Evolutionary conservation across 2,113 vertebrate species (phyloP).

Genomic region (Tychaedon coryphoeus): DNA sequence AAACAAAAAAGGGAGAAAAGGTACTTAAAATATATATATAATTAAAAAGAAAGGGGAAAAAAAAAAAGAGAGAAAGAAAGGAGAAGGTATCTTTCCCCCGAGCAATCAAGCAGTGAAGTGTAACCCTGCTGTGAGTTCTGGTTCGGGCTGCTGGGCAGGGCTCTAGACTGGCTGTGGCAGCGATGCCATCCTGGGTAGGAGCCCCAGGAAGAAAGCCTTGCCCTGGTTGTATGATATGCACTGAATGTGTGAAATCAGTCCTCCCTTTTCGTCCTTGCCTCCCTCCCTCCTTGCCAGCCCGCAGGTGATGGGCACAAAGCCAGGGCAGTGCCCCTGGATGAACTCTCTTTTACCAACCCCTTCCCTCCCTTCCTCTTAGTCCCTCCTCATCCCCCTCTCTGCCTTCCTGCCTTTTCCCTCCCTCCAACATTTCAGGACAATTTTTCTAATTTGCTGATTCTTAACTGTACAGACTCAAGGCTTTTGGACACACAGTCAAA

Average conservation of each 20-base stretch:
- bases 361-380: not conserved
- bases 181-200: not conserved
- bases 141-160: constrained; percentile 26
- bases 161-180: not conserved
- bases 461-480: constrained; percentile 55
- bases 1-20: not conserved
- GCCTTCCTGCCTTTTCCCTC: constrained; percentile 17
- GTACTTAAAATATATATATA: constrained; percentile 25
- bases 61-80: not conserved
- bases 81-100: constrained; percentile 29
- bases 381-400: not conserved
- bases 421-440: constrained; percentile 46
- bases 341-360: constrained; percentile 16
- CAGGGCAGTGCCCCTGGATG: not conserved
- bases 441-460: constrained; percentile 67
- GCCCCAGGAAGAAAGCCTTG: not conserved
- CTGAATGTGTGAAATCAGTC: constrained; percentile 39
- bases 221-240: constrained; percentile 2
- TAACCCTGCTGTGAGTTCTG: constrained; percentile 19
- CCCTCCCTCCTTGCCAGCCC: not conserved
- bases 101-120: constrained; percentile 46
- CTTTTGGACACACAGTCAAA: constrained; percentile 58
- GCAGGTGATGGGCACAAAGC: not conserved
- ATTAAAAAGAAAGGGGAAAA: not conserved
- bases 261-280: not conserved